These are phyloP conservation scores for Lycocerus yunnanus DNA, from an alignment of 2,888 invertebrate species.

Conservation along the genomic window DNA sequence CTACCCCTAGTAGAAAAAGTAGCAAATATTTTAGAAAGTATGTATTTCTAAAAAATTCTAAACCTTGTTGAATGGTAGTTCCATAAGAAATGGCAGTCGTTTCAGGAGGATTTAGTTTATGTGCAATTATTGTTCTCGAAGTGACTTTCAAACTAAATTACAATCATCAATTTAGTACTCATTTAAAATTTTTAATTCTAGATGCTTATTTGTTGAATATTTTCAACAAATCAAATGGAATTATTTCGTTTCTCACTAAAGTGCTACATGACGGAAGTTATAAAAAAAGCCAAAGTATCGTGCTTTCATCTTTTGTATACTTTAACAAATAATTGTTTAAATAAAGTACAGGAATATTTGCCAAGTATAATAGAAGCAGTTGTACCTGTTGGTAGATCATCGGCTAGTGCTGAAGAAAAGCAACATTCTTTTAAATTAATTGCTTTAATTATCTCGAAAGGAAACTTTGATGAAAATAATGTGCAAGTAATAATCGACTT, in stretches of 20 bases:
- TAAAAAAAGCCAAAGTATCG: constrained; percentile 37
- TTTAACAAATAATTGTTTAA: constrained; percentile 45
- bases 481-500: background rate
- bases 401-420: constrained; percentile 41
- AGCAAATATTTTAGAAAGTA: too few relatives aligned
- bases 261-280: constrained; percentile 36
- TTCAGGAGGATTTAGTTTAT: too few relatives aligned
- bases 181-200: constrained; percentile 32
- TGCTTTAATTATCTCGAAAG: constrained; percentile 15
- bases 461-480: constrained; percentile 1
- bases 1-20: too few relatives aligned
- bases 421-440: constrained; percentile 42
- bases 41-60: too few relatives aligned
- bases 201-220: constrained; percentile 45
- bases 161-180: background rate
- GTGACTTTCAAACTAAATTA: too few relatives aligned
- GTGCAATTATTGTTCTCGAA: too few relatives aligned
- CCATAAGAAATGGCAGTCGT: too few relatives aligned
- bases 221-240: constrained; percentile 42
- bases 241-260: constrained; percentile 41
- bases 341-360: constrained; percentile 42
- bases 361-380: constrained; percentile 42
- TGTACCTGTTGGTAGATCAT: constrained; percentile 38
- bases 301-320: constrained; percentile 46
- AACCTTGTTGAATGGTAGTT: too few relatives aligned